Evolutionary conservation across 2,113 vertebrate genomes (phyloP).

Genomic region (Phyllopteryx taeniolatus): DNA sequence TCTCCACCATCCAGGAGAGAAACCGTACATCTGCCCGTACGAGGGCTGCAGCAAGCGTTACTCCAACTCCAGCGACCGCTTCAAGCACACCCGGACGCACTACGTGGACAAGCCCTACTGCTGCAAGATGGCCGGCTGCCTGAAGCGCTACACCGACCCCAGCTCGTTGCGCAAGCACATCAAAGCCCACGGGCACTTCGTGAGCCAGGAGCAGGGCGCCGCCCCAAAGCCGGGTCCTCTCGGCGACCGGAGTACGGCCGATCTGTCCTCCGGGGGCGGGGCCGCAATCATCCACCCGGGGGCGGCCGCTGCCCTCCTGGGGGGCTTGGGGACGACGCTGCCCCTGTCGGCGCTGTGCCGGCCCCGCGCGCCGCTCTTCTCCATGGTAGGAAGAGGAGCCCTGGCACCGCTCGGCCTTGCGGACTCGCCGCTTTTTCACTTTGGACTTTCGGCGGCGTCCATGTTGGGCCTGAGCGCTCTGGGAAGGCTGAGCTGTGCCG

Average conservation of each 20-base stretch:
- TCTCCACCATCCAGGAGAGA: conserved; percentile 79
- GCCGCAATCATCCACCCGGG: conserved; percentile 80
- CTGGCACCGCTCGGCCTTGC: conserved; percentile 76
- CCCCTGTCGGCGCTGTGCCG: conserved; percentile 74
- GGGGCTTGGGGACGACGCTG: conserved; percentile 71
- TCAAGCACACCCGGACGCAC: conserved; percentile 98
- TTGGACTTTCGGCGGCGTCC: conserved; percentile 82
- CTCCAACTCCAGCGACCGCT: conserved; percentile 98
- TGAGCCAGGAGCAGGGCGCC: conserved; percentile 78
- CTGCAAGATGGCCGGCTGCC: conserved; percentile 97
- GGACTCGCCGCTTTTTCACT: conserved; percentile 82
- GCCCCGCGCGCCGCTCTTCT: conserved; percentile 46
- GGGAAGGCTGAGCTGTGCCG: conserved; percentile 39
- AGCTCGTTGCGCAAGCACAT: conserved; percentile 98
- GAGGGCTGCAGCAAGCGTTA: conserved; percentile 98
- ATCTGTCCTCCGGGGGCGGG: conserved; percentile 70
- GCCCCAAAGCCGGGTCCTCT: conserved; percentile 50
- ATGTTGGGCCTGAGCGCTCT: conserved; percentile 75
- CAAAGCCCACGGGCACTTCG: conserved; percentile 96
- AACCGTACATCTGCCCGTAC: conserved; percentile 95
- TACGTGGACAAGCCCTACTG: conserved; percentile 98
- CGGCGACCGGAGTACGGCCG: conserved; percentile 27
- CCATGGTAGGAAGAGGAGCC: conserved; percentile 32
- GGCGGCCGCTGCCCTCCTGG: conserved; percentile 78
- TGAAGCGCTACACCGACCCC: conserved; percentile 98